These are phyloP conservation scores for Thera obeliscata DNA, from an alignment of 2,888 invertebrate genomes.

Conservation along the genomic window DNA sequence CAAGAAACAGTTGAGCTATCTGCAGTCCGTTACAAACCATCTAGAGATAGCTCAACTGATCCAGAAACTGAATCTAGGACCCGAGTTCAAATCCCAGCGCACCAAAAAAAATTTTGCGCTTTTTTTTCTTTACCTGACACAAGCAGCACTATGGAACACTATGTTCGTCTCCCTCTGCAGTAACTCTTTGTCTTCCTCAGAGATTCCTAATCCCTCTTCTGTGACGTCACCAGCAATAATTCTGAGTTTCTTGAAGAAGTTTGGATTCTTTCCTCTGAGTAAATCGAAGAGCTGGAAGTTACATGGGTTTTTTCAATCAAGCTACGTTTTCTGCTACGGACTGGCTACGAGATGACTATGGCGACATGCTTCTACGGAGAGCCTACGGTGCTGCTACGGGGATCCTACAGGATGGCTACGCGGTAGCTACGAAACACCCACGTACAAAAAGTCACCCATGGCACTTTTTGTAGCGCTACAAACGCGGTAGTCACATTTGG, in stretches of 20 bases:
- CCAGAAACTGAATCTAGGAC: too few species aligned
- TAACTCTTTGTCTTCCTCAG: slow-evolving; percentile 81
- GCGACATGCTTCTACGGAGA: not conserved
- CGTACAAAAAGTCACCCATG: too few species aligned
- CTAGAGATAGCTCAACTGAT: too few species aligned
- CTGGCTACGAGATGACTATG: not conserved
- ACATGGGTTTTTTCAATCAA: not conserved
- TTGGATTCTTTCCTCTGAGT: slow-evolving; percentile 82
- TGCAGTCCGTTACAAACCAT: too few species aligned
- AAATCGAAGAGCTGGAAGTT: slow-evolving; percentile 79
- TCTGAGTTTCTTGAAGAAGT: slow-evolving; percentile 85
- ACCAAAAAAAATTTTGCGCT: slow-evolving; percentile 6
- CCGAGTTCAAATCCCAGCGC: too few species aligned
- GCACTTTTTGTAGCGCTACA: too few species aligned
- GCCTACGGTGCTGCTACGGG: not conserved
- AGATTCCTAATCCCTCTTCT: slow-evolving; percentile 85
- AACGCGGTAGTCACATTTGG: too few species aligned
- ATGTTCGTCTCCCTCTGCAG: slow-evolving; percentile 87
- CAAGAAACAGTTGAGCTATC: too few species aligned
- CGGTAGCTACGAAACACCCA: not conserved
- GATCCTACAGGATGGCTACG: not conserved
- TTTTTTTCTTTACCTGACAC: slow-evolving; percentile 83
- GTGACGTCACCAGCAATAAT: slow-evolving; percentile 88
- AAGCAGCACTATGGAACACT: slow-evolving; percentile 94
- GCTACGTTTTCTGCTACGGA: not conserved